phyloP scores from a whole-genome alignment of 2,888 invertebrate genomes.

The Odontothrips loti region DNA sequence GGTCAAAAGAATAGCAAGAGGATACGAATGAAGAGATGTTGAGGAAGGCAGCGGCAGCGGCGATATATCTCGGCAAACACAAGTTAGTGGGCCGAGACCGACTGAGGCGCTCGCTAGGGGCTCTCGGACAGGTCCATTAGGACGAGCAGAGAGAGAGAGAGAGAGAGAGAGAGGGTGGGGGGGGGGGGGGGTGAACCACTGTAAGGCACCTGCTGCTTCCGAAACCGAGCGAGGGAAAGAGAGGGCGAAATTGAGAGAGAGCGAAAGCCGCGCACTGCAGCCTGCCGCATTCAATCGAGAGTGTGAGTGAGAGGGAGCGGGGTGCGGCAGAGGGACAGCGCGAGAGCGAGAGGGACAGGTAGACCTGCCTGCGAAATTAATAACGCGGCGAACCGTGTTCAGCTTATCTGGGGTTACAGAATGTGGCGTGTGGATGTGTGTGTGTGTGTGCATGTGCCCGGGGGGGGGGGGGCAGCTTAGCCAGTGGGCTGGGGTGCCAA shows the following conservation, averaged over 20 bases:
- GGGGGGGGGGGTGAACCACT: background rate
- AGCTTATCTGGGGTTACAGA: background rate
- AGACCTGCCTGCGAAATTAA: background rate
- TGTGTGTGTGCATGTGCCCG: too few relatives aligned
- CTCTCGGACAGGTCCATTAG: constrained; percentile 5
- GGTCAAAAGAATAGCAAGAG: background rate
- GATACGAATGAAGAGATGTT: constrained; percentile 13
- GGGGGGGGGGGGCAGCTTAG: too few relatives aligned
- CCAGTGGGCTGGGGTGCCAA: too few relatives aligned
- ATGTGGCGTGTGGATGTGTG: too few relatives aligned
- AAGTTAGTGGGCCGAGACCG: background rate
- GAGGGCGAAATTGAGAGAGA: too few relatives aligned
- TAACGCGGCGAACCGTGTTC: background rate
- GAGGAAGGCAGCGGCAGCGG: background rate
- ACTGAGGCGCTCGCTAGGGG: background rate
- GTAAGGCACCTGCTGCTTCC: background rate
- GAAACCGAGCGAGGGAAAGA: background rate
- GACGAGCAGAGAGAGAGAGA: background rate
- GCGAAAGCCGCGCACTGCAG: background rate
- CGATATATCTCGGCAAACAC: background rate
- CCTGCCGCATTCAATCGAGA: background rate
- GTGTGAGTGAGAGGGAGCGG: background rate
- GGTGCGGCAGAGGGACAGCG: background rate
- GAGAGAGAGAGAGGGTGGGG: too few relatives aligned
- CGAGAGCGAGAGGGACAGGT: background rate